Evolutionary conservation across 2,888 invertebrate species (phyloP).

Genomic region (Pycnomerus fuliginosus): DNA sequence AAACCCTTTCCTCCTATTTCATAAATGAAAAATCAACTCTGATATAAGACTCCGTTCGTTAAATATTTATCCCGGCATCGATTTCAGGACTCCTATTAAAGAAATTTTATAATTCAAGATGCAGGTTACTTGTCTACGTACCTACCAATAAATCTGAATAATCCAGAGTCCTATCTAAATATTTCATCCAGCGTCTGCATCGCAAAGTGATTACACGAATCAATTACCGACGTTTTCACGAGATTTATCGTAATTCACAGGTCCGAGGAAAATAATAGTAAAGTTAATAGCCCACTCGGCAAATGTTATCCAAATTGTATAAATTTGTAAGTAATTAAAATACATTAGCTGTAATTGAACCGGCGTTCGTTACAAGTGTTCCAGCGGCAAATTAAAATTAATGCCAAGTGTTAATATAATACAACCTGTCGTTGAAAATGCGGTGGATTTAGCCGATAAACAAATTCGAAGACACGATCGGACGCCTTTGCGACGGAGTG

Average conservation of each 20-base stretch:
- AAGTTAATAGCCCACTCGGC: constrained; percentile 41
- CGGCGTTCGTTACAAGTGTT: constrained; percentile 27
- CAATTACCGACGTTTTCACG: constrained; percentile 19
- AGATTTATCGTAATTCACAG: constrained; percentile 19
- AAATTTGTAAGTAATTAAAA: constrained; percentile 50
- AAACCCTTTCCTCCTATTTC: too few relatives aligned
- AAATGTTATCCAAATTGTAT: constrained; percentile 47
- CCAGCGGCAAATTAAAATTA: constrained; percentile 32
- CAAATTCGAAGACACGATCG: constrained; percentile 50
- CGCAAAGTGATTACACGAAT: constrained; percentile 22
- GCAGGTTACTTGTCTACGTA: constrained; percentile 16
- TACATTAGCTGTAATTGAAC: constrained; percentile 43
- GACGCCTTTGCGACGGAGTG: constrained; percentile 42
- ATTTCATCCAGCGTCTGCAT: constrained; percentile 16
- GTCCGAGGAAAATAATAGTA: constrained; percentile 32
- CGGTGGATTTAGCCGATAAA: constrained; percentile 38
- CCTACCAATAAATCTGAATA: constrained; percentile 19
- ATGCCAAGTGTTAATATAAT: constrained; percentile 26
- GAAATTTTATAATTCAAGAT: constrained; percentile 15
- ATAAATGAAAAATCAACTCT: too few relatives aligned
- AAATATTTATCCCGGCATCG: constrained; percentile 10
- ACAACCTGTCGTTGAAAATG: constrained; percentile 6
- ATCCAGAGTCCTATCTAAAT: constrained; percentile 13
- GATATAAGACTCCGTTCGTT: constrained; percentile 5
- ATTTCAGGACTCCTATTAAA: constrained; percentile 7